These are phyloP conservation scores for Acronicta aceris DNA, from an alignment of 2,888 invertebrate genomes.

Conservation along the genomic window DNA sequence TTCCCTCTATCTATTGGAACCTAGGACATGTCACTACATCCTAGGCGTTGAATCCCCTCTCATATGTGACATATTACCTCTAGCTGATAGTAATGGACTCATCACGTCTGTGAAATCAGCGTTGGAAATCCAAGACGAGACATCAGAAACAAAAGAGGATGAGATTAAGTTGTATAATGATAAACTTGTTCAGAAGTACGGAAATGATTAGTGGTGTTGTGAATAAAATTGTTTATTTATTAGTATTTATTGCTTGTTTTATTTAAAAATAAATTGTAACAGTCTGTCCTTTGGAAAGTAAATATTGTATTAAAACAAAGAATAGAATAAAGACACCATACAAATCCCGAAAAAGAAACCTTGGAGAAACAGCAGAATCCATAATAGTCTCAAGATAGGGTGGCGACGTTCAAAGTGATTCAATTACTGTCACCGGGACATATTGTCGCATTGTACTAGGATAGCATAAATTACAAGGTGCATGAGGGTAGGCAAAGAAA, in stretches of 20 bases:
- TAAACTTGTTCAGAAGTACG: slow-evolving; percentile 64
- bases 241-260: slow-evolving; percentile 10
- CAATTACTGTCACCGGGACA: too few species aligned
- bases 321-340: too few species aligned
- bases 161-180: slow-evolving; percentile 58
- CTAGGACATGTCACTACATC: slow-evolving; percentile 97
- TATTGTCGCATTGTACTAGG: too few species aligned
- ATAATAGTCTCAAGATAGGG: too few species aligned
- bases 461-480: too few species aligned
- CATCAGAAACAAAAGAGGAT: slow-evolving; percentile 57
- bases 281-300: background rate
- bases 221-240: slow-evolving; percentile 53
- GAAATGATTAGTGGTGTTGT: slow-evolving; percentile 69
- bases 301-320: too few species aligned
- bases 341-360: too few species aligned
- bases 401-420: too few species aligned
- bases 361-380: too few species aligned
- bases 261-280: background rate
- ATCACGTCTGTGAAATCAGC: slow-evolving; percentile 68
- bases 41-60: slow-evolving; percentile 98
- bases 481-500: too few species aligned
- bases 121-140: slow-evolving; percentile 53
- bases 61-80: slow-evolving; percentile 95
- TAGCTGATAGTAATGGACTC: slow-evolving; percentile 95
- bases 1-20: slow-evolving; percentile 96